Evolutionary conservation across 35 echinoderm and acorn worm genomes (phyloP), one percentile per base, ranked within the genome.

Genomic region (Ophiothrix spiculata): DNA sequence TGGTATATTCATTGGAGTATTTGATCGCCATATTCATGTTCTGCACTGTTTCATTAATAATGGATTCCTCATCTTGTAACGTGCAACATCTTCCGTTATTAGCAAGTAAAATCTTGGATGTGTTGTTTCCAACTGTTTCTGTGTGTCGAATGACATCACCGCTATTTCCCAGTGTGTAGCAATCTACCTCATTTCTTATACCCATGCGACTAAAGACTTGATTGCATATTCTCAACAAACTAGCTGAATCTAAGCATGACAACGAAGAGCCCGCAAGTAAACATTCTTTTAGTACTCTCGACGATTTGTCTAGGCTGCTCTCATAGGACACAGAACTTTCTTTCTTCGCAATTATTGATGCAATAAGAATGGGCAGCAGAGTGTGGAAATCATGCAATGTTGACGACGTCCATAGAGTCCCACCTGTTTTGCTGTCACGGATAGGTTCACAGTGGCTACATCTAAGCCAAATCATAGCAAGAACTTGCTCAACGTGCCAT

Each of bases 1-100:
- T n/a, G 3, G 23, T 25, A 49, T 49, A 19, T 6, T 69, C 60
- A 69, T 69, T 69, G 3, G 60, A 69, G 60, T 69, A 69, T 69
- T 12, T 25, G 2, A 69, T 69, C 8, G 60, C 60, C 23, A 2
- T 25, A 69, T 69, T 69, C 60, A 69, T 69, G 6, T 69, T 69
- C 60, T 69, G 60, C 60, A 69, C 60, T n/a, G 60, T 69, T 69
- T 69, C 60, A 69, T 69, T 25, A 25, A 69, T 69, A 69, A 69
- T 10, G 3, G 60, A 6, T 69, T 69, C 10, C 23, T 69, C 60
- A 25, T 69, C 60, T 69, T 69, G 60, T n/a, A 69, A 69, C 23
- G 25, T 69, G 23, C 60, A 69, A 28, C 60, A 69, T 69, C 25
- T 6, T 69, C 60, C 60, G 8, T 69, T 69, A 28, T 69, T 28